A percentile compares a stretch with the other conserved stretches of the same genome.
Evolutionary conservation across 2,113 vertebrate species (phyloP).

Genomic region (Rynchops niger): DNA sequence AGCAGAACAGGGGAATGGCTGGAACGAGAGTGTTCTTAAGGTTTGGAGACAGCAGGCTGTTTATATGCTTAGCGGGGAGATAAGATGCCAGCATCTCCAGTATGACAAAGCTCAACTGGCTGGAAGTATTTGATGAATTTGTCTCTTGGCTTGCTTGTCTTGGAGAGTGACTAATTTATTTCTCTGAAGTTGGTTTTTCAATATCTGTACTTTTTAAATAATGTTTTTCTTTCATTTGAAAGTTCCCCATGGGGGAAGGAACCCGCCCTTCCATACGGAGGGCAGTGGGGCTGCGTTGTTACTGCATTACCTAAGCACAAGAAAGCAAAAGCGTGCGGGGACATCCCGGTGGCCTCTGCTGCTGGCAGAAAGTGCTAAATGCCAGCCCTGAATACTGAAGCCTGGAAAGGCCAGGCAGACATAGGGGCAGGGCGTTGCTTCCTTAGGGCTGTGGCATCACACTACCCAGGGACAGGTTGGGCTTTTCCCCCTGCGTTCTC

Average conservation of each 20-base stretch:
- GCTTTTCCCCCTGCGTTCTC: background rate
- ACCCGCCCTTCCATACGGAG: background rate
- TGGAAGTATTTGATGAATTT: slow-evolving; percentile 42
- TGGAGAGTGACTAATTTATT: background rate
- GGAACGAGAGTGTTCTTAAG: background rate
- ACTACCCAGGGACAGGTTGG: background rate
- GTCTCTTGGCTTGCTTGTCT: slow-evolving; percentile 48
- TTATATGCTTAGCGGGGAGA: slow-evolving; percentile 33
- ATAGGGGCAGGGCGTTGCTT: no score
- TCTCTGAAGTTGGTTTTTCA: slow-evolving; percentile 29
- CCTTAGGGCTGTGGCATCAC: background rate
- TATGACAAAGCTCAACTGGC: slow-evolving; percentile 48
- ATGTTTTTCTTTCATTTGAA: slow-evolving; percentile 28
- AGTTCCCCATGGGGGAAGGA: background rate
- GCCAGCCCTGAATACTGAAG: background rate
- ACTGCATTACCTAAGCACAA: background rate
- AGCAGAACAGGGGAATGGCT: background rate
- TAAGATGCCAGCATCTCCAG: slow-evolving; percentile 16
- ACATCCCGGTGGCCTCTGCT: background rate
- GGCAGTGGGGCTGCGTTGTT: background rate
- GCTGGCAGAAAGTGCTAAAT: background rate
- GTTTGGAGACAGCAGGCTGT: slow-evolving; percentile 12
- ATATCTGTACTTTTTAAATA: slow-evolving; percentile 41
- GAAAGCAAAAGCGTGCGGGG: background rate
- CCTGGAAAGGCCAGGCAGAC: background rate